Percentiles rank a stretch among this genome's conserved stretches.
Conservation (phyloP, 2,888 invertebrate species). For the Philonicus albiceps region DNA sequence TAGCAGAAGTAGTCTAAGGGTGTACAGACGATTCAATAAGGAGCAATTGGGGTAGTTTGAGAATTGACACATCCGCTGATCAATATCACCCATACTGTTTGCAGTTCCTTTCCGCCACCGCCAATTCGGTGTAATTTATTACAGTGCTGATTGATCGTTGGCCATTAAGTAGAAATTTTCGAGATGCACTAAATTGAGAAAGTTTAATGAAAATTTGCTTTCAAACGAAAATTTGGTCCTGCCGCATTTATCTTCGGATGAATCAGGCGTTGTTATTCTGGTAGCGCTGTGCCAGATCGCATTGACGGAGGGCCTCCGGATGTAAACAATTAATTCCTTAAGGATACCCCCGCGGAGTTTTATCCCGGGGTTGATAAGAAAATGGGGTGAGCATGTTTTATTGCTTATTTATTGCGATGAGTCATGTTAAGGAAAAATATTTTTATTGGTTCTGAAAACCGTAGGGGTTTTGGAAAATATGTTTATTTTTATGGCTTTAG, state of each 20-base stretch:
- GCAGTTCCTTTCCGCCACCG: background rate
- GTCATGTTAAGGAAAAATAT: background rate
- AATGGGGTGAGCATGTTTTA: background rate
- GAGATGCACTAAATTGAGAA: slow-evolving; percentile 4
- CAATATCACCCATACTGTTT: background rate
- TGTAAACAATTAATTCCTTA: background rate
- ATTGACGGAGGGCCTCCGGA: background rate
- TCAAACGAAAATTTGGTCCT: background rate
- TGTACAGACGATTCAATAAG: background rate
- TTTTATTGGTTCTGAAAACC: background rate
- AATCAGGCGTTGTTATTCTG: background rate
- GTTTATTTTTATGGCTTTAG: background rate
- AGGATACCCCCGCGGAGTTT: background rate
- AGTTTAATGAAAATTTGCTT: slow-evolving; percentile 22
- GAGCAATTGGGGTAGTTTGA: background rate
- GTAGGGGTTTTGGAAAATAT: background rate
- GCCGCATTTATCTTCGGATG: background rate
- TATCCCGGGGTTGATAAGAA: background rate
- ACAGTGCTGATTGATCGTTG: background rate
- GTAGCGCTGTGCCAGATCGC: background rate
- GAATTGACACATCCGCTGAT: background rate
- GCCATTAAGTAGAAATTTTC: background rate
- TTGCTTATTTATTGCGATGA: background rate
- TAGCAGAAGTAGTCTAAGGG: background rate
- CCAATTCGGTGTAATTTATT: background rate